phyloP scores from a whole-genome alignment of 2,113 vertebrate species.

The Oenanthe oenanthe region DNA sequence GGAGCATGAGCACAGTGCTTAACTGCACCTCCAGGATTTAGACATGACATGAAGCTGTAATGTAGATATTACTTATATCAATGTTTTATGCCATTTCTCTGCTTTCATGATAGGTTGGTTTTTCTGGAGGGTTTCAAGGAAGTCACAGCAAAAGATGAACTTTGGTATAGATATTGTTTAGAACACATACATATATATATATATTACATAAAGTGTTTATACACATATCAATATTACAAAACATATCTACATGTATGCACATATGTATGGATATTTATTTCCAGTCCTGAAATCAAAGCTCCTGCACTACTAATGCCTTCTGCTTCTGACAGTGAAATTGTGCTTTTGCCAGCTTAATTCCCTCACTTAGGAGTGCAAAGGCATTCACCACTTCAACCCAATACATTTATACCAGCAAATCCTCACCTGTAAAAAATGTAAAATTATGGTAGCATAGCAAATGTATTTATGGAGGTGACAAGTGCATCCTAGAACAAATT shows the following conservation, averaged over 20 bases:
- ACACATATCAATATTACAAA: background rate
- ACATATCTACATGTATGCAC: background rate
- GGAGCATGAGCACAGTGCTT: background rate
- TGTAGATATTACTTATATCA: background rate
- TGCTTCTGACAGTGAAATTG: background rate
- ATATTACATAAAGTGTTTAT: background rate
- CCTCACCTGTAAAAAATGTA: background rate
- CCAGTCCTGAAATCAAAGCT: background rate
- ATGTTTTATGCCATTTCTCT: background rate
- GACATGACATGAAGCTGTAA: rapidly evolving
- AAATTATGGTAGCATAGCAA: background rate
- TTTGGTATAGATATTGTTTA: background rate
- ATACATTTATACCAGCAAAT: background rate
- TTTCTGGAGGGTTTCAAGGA: background rate
- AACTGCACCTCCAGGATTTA: background rate
- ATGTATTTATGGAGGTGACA: background rate
- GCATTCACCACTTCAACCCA: background rate
- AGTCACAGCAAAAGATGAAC: background rate
- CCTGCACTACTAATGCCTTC: background rate
- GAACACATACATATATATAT: background rate
- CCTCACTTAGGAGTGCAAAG: background rate
- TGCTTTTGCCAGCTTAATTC: background rate
- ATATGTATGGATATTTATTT: background rate
- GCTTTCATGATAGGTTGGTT: background rate
- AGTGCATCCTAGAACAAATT: background rate